Conservation (phyloP, 1,140 invertebrate species). For the Phymorhynchus buccinoides region DNA sequence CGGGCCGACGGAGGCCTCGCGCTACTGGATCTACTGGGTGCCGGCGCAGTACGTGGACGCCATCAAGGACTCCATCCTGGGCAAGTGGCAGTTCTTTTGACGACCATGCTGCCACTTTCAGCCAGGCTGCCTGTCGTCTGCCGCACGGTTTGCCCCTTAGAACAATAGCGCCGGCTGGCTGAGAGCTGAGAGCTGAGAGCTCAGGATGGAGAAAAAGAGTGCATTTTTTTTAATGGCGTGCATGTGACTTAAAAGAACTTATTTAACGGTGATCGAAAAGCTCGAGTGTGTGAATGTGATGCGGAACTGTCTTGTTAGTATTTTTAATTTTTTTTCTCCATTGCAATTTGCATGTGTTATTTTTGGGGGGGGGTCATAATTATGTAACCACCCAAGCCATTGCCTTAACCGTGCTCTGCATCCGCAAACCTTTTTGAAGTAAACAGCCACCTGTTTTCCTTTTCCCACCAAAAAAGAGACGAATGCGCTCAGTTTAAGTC, state of each 20-base stretch:
- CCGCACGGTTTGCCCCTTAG: too few species aligned
- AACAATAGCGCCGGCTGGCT: too few species aligned
- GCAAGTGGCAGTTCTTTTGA: constrained; percentile 89
- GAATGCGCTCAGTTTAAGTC: too few species aligned
- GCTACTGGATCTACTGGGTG: constrained; percentile 96
- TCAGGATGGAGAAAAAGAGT: not conserved
- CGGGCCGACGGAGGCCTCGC: constrained; percentile 70
- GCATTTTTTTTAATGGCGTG: not conserved
- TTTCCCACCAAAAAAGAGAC: too few species aligned
- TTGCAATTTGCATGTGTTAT: too few species aligned
- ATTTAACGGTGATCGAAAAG: not conserved
- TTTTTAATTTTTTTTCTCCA: too few species aligned
- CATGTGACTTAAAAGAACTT: not conserved
- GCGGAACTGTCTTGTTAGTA: not conserved
- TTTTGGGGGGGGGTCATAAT: too few species aligned
- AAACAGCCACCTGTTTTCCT: too few species aligned
- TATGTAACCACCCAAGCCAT: too few species aligned
- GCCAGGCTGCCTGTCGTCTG: not conserved
- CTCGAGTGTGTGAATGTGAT: not conserved
- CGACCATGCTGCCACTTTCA: not conserved
- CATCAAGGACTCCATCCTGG: constrained; percentile 91
- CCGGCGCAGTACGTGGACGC: constrained; percentile 90
- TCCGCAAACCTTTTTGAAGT: too few species aligned
- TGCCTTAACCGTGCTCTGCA: too few species aligned
- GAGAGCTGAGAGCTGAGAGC: not conserved